These are phyloP conservation scores for Trichogramma evanescens DNA, from an alignment of 2,888 invertebrate genomes.

Conservation along the genomic window DNA sequence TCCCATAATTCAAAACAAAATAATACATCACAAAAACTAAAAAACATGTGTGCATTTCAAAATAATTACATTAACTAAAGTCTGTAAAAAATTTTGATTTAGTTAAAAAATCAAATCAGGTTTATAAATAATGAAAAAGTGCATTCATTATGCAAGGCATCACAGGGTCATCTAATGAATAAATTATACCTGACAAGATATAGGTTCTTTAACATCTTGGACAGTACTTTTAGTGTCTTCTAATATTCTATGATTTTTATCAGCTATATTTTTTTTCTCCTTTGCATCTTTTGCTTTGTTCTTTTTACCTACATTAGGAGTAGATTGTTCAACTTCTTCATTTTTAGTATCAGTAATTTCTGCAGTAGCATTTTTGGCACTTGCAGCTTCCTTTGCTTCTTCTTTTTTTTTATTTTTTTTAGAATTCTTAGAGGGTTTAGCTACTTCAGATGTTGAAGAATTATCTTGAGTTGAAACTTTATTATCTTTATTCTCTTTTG, in stretches of 20 bases:
- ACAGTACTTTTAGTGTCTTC: slow-evolving; percentile 28
- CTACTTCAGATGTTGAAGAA: slow-evolving; percentile 18
- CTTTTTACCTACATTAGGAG: slow-evolving; percentile 18
- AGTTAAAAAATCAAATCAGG: not conserved
- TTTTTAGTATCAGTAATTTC: slow-evolving; percentile 19
- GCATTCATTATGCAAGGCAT: not conserved
- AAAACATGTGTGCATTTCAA: not conserved
- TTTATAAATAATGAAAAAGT: not conserved
- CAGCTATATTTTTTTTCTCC: slow-evolving; percentile 44
- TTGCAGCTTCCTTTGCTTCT: slow-evolving; percentile 20
- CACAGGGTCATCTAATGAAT: slow-evolving; percentile 1
- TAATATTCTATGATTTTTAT: slow-evolving; percentile 38
- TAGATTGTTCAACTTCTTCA: slow-evolving; percentile 5
- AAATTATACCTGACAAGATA: slow-evolving; percentile 33
- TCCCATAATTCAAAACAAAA: not conserved
- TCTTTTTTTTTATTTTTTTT: slow-evolving; percentile 24
- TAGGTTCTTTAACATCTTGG: slow-evolving; percentile 29
- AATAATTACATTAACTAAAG: not conserved
- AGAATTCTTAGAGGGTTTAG: slow-evolving; percentile 23
- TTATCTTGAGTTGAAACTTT: slow-evolving; percentile 24
- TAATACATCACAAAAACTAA: slow-evolving; percentile 7
- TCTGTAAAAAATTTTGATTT: not conserved
- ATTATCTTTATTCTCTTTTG: slow-evolving; percentile 32
- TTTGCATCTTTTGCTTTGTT: slow-evolving; percentile 38
- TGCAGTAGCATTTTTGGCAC: slow-evolving; percentile 9